phyloP scores from a whole-genome alignment of 1,140 invertebrate genomes.

The Anoplolepis gracilipes region DNA sequence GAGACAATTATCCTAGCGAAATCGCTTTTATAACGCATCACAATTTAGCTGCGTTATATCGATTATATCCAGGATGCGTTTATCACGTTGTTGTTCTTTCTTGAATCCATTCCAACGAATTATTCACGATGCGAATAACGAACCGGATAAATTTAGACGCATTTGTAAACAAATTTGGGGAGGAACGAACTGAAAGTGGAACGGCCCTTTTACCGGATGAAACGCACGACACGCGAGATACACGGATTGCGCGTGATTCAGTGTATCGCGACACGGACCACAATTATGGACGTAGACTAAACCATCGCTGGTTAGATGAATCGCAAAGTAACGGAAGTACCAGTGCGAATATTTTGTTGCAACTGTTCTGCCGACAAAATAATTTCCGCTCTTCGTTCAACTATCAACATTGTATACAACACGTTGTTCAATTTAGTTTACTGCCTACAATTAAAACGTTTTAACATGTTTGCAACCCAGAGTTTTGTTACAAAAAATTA shows the following conservation, averaged over 20 bases:
- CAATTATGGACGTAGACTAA: slow-evolving; percentile 47
- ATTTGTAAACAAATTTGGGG: slow-evolving; percentile 63
- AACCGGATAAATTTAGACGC: slow-evolving; percentile 20
- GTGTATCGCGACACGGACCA: slow-evolving; percentile 59
- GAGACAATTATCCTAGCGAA: slow-evolving; percentile 5
- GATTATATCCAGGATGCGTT: slow-evolving; percentile 26
- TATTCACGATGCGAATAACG: slow-evolving; percentile 34
- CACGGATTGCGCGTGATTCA: slow-evolving; percentile 50
- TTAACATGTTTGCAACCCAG: neutral
- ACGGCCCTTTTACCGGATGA: slow-evolving; percentile 72
- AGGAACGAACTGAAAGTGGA: slow-evolving; percentile 41
- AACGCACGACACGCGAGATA: slow-evolving; percentile 55
- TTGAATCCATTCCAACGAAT: slow-evolving; percentile 58
- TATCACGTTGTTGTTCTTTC: slow-evolving; percentile 60
- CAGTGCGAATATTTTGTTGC: slow-evolving; percentile 17
- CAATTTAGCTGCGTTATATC: slow-evolving; percentile 25
- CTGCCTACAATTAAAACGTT: slow-evolving; percentile 32
- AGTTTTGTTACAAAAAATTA: slow-evolving; percentile 2
- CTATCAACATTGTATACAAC: slow-evolving; percentile 1
- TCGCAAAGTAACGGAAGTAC: slow-evolving; percentile 57
- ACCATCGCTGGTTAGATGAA: slow-evolving; percentile 38
- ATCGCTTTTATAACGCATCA: slow-evolving; percentile 14
- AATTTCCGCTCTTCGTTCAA: slow-evolving; percentile 38
- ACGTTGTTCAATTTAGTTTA: slow-evolving; percentile 17
- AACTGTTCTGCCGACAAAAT: slow-evolving; percentile 23